Conservation (phyloP, 2,113 vertebrate genomes). For the Pomatorhinus ruficollis region DNA sequence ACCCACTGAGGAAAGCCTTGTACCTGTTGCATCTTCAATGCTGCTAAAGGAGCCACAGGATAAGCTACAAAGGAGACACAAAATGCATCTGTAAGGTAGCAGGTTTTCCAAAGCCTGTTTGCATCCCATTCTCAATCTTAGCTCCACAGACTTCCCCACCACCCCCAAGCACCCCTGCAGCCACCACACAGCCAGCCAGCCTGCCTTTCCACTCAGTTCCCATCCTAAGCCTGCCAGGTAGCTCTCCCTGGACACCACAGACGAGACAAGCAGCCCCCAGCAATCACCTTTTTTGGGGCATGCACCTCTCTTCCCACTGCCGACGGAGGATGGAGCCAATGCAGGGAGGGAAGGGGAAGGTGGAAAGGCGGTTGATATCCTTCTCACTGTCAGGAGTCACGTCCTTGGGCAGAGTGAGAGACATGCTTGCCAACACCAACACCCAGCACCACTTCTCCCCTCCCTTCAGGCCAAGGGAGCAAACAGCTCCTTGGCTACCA, state of each 20-base stretch:
- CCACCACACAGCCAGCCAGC: not conserved
- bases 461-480: not conserved
- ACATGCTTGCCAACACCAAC: not conserved
- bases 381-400: constrained; percentile 78
- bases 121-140: not conserved
- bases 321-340: constrained; percentile 88
- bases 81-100: not conserved
- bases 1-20: not conserved
- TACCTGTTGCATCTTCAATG: constrained; percentile 79
- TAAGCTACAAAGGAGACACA: constrained; percentile 34
- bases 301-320: constrained; percentile 70
- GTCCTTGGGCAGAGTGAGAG: constrained; percentile 52
- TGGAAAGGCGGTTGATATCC: constrained; percentile 94
- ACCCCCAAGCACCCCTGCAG: not conserved
- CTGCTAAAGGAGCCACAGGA: constrained; percentile 78
- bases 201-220: not conserved
- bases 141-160: not conserved
- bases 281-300: constrained; percentile 72
- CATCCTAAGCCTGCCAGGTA: not conserved
- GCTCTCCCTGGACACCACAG: not conserved
- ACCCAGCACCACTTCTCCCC: not conserved
- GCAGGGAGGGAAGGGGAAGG: constrained; percentile 91
- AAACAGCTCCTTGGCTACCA: not conserved
- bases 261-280: not conserved
- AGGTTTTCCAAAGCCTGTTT: not conserved